A percentile compares a stretch with the other conserved stretches of the same genome.
Evolutionary conservation across 2,888 invertebrate species (phyloP).

Genomic region (Achlya flavicornis): DNA sequence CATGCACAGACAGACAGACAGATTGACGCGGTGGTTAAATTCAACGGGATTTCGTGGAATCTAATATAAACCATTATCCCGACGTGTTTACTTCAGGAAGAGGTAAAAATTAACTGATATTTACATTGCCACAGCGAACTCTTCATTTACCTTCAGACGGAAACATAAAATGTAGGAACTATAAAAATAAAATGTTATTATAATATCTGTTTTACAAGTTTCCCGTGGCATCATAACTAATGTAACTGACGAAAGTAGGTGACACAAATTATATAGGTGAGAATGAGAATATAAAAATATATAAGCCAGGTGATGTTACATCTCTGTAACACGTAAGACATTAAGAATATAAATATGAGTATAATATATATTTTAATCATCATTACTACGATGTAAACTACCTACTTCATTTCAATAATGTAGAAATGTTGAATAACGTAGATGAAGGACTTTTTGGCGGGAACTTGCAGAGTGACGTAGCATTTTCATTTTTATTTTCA

Average conservation of each 20-base stretch:
- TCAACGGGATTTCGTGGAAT: not conserved
- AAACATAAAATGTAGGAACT: conserved; percentile 49
- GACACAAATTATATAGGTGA: conserved; percentile 22
- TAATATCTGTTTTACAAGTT: conserved; percentile 35
- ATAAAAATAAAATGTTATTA: conserved; percentile 41
- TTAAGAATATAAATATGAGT: not conserved
- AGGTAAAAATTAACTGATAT: conserved; percentile 13
- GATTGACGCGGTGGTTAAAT: too few relatives aligned
- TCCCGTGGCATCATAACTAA: conserved; percentile 27
- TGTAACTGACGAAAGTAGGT: conserved; percentile 30
- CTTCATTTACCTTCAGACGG: conserved; percentile 34
- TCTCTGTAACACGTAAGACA: not conserved
- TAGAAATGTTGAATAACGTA: not conserved
- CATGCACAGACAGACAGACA: too few relatives aligned
- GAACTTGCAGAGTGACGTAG: too few relatives aligned
- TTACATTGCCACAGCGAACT: conserved; percentile 30
- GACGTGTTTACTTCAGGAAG: conserved; percentile 4
- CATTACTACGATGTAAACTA: not conserved
- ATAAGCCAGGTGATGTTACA: not conserved
- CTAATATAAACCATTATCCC: not conserved
- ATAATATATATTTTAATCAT: not conserved
- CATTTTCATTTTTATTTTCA: too few relatives aligned
- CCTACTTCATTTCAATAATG: not conserved
- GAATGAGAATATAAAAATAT: conserved; percentile 1
- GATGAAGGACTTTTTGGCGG: too few relatives aligned